Evolutionary conservation across 2,113 vertebrate genomes (phyloP), one percentile per base, ranked within the genome.

Genomic region (Heptranchias perlo): DNA sequence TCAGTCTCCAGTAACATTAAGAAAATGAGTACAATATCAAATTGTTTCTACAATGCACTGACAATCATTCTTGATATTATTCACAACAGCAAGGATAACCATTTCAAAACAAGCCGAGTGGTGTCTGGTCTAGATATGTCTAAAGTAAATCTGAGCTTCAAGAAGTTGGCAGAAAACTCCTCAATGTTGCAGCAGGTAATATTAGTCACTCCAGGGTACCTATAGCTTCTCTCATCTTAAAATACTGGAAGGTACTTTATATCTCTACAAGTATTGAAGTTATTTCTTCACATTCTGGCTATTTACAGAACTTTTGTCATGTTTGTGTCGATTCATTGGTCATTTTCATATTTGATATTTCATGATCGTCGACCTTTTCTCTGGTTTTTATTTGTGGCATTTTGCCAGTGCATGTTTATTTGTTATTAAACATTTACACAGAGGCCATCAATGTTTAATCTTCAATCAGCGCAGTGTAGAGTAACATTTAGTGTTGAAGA

Each of bases 121-220:
- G 44, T 49, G 39, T 95, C 94, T 14, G 94, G 94, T 49, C 94
- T 95, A 7, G 44, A 95, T 69, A 49, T 95, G 65, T 73, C 94
- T 3, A 25, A 44, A 35, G 25, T 95, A 18, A 7, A 0, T 35
- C 11, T 3, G 94, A 28, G 4, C 47, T 49, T 95, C 28, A 13
- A 95, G 65, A 35, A 95, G 1, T 52, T 95, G 94, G 65, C 94
- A 49, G 49, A 31, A 49, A 52, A 73, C 10, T 25, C n/a, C 25
- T 25, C 62, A 49, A 3, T 94, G n/a, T 28, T 94, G 10, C 3
- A 23, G 8, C 62, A 95, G 94, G 94, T 95, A 95, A 73, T 52
- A 65, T 73, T 35, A 8, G 44, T 10, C 31, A 23, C 0, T 69
- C 21, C 39, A 16, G 7, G 0, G 0, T 16, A 28, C 65, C 5